Conservation (phyloP, 2,113 vertebrate genomes). For the Apistogramma diplotaenia region DNA sequence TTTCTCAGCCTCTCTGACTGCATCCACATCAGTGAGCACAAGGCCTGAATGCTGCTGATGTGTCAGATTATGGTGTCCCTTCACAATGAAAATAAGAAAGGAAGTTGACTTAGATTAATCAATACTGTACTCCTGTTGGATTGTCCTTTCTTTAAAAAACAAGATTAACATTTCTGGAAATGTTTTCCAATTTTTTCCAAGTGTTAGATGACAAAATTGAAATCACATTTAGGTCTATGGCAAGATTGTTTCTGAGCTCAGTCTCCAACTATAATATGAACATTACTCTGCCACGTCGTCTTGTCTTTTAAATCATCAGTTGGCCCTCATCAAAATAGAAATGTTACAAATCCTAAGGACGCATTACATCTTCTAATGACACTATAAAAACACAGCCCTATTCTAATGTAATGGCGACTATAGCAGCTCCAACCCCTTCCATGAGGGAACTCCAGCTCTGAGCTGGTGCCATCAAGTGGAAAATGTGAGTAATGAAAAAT, state of each 20-base stretch:
- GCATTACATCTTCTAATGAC: background rate
- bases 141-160: background rate
- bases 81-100: background rate
- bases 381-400: background rate
- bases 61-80: background rate
- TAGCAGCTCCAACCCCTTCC: background rate
- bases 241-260: background rate
- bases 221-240: background rate
- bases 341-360: background rate
- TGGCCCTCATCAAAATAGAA: background rate
- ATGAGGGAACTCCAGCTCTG: background rate
- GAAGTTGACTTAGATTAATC: background rate
- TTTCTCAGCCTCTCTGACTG: background rate
- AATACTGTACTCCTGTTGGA: background rate
- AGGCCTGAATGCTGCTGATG: background rate
- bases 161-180: background rate
- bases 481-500: constrained; percentile 17
- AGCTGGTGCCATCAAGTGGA: constrained; percentile 56
- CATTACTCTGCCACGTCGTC: background rate
- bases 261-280: background rate
- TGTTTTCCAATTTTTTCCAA: background rate
- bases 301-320: background rate
- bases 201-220: background rate
- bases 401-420: background rate
- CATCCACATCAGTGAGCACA: background rate